A percentile compares a stretch with the other conserved stretches of the same genome.
Evolutionary conservation across 2,797 vertebrate genomes (phyloP).

Genomic region (Squalus acanthias): DNA sequence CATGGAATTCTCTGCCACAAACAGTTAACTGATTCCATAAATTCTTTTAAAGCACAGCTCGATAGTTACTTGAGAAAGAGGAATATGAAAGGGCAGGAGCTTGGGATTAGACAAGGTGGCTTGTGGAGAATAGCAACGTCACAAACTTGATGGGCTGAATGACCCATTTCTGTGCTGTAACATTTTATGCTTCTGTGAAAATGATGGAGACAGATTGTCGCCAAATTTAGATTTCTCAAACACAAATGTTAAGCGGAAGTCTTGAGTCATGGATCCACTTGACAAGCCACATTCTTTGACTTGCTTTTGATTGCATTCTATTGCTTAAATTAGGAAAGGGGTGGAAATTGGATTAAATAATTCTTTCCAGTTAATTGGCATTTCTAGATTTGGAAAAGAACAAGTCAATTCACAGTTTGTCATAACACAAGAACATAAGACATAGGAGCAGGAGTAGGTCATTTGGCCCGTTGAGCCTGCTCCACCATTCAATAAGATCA

Average conservation of each 20-base stretch:
- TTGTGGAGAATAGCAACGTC: not conserved
- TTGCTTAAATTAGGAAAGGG: not conserved
- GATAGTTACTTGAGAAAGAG: not conserved
- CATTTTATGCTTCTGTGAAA: not conserved
- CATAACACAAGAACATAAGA: too few species aligned
- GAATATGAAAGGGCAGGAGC: not conserved
- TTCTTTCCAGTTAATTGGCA: not conserved
- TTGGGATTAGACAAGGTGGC: not conserved
- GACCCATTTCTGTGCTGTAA: not conserved
- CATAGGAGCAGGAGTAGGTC: too few species aligned
- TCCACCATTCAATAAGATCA: too few species aligned
- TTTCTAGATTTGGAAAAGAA: not conserved
- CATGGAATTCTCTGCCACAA: not conserved
- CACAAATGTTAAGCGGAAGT: not conserved
- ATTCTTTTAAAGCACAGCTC: not conserved
- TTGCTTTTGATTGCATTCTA: not conserved
- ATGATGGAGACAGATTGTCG: not conserved
- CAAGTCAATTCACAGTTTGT: not conserved
- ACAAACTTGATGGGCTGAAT: not conserved
- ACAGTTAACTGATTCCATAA: not conserved
- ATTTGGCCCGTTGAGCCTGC: too few species aligned
- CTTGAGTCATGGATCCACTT: not conserved
- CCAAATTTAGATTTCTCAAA: not conserved
- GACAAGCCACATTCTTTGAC: not conserved
- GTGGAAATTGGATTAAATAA: not conserved